Evolutionary conservation across 2,888 invertebrate genomes (phyloP).

Genomic region (Acanthosepion esculentum): DNA sequence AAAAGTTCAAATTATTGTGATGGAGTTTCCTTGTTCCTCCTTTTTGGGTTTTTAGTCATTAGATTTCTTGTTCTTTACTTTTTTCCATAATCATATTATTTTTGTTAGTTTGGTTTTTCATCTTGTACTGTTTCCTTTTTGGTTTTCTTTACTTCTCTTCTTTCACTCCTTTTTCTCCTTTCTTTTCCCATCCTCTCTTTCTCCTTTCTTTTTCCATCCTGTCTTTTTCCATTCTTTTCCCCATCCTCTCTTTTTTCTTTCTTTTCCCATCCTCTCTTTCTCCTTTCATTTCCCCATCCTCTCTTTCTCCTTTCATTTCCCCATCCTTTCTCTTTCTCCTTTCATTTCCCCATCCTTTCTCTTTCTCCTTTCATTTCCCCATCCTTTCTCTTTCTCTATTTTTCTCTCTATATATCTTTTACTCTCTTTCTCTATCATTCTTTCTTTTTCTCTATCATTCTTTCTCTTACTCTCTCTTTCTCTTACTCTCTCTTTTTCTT

Average conservation of each 20-base stretch:
- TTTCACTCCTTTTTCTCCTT: neutral
- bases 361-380: too few species aligned
- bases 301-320: neutral
- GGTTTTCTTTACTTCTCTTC: neutral
- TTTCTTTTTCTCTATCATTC: too few species aligned
- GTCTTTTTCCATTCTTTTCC: fast-evolving
- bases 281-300: fast-evolving
- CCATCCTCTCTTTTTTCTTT: neutral
- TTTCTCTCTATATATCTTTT: too few species aligned
- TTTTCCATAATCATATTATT: too few species aligned
- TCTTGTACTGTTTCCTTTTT: neutral
- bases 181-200: neutral
- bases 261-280: too few species aligned
- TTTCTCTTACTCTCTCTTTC: neutral
- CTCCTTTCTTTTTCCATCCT: neutral
- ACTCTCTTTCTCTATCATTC: neutral
- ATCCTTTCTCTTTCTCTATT: neutral
- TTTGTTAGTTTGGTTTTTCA: neutral
- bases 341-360: too few species aligned
- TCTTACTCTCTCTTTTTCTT: neutral
- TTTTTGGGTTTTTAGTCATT: neutral
- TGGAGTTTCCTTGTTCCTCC: neutral
- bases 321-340: fast-evolving
- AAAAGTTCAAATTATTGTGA: neutral
- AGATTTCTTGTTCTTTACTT: too few species aligned